These are phyloP conservation scores for Idaea straminata DNA, from an alignment of 2,888 invertebrate species.

Conservation along the genomic window DNA sequence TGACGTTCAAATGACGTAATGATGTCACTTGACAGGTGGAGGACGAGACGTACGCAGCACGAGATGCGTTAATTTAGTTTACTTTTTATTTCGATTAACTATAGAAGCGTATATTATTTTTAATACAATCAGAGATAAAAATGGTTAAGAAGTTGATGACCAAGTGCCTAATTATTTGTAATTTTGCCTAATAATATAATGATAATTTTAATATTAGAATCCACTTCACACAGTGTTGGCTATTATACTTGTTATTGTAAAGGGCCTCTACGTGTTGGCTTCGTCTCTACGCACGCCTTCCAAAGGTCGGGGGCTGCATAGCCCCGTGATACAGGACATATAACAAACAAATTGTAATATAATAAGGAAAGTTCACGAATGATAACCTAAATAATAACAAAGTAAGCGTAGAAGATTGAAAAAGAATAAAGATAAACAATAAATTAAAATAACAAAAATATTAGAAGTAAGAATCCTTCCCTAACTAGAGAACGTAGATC, in stretches of 20 bases:
- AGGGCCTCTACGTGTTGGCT: no score
- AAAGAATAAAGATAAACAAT: neutral
- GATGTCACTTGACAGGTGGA: slow-evolving; percentile 39
- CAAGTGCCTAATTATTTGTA: no score
- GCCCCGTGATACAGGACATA: no score
- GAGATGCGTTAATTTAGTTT: neutral
- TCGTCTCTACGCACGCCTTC: no score
- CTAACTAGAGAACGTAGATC: neutral
- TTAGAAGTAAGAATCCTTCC: neutral
- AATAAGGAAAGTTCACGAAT: neutral
- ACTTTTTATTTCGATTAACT: no score
- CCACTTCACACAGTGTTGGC: no score
- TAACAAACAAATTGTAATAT: no score
- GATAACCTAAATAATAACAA: neutral
- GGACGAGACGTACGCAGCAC: neutral
- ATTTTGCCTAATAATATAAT: neutral
- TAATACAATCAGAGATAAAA: no score
- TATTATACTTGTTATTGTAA: no score
- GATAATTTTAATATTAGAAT: neutral
- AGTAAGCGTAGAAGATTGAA: neutral
- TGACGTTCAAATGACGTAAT: slow-evolving; percentile 63
- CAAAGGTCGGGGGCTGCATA: no score
- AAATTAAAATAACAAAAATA: neutral
- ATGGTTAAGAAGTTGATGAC: neutral
- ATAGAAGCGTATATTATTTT: no score